phyloP scores from a whole-genome alignment of 2,888 invertebrate genomes.

The Sericinus montela region DNA sequence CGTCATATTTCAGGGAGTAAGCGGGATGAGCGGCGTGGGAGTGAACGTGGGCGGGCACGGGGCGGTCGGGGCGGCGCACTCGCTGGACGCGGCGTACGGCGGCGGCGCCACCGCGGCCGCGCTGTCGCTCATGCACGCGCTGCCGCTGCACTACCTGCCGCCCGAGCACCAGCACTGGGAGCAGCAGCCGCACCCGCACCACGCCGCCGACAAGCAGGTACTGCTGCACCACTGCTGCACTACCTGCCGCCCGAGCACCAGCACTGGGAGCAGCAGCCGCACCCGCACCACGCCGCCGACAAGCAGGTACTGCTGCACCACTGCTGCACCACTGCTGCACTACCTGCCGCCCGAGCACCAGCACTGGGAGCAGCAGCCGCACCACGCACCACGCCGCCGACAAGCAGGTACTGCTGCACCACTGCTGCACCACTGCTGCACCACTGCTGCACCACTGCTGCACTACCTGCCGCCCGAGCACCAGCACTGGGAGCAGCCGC shows the following conservation, averaged over 20 bases:
- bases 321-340: too few species aligned
- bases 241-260: neutral
- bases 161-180: conserved; percentile 55
- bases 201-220: conserved; percentile 55
- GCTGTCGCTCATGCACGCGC: conserved; percentile 67
- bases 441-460: too few species aligned
- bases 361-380: too few species aligned
- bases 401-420: too few species aligned
- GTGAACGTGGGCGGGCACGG: conserved; percentile 26
- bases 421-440: too few species aligned
- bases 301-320: too few species aligned
- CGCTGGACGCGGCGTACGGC: conserved; percentile 25
- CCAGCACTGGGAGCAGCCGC: too few species aligned
- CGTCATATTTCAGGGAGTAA: conserved; percentile 31
- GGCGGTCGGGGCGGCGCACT: conserved; percentile 30
- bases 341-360: too few species aligned
- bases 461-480: too few species aligned
- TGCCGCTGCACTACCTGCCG: conserved; percentile 70
- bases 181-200: conserved; percentile 40
- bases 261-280: too few species aligned
- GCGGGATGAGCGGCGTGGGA: conserved; percentile 34
- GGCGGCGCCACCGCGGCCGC: conserved; percentile 34
- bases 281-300: too few species aligned
- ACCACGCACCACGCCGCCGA: too few species aligned
- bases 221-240: neutral